Base-by-base conservation (phyloP, 2,113 vertebrate genomes). In the Saguinus imperator region DNA sequence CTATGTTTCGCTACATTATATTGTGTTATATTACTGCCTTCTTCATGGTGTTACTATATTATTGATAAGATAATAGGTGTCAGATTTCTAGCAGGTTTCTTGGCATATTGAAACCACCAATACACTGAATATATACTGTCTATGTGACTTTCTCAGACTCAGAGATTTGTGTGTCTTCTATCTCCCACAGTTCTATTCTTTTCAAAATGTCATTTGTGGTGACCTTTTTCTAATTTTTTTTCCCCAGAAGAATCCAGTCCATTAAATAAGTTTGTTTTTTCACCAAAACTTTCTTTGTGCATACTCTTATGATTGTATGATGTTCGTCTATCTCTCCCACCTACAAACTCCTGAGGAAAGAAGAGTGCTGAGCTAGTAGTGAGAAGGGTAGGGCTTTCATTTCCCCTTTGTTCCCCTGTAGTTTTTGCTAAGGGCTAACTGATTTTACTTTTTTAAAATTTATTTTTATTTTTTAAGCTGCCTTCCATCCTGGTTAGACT, bases 1-100 rank as follows among this genome's bases (percentile, higher is more conserved):
- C 57, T 89, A 68, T 72, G 37, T 64, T 83, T 57, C 72, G 43
- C 35, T 73, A 61, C 25, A 73, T 77, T 88, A 35, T 68, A 52
- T 32, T 32, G 29, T 91, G 32, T 86, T 77, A 48, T 55, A 48
- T 32, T 48, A 32, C 43, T 55, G 5, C 68, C 40, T 58, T 94
- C 92, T 43, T 96, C 29, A 29, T 81, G 79, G n/a, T 37, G 6
- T 70, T 89, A 23, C 80, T 50, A 68, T 87, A 23, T 84, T 43
- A 68, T 79, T 37, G 77, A 94, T 89, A 68, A 93, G 75, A 75
- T 80, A 80, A 91, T 64, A 8, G 32, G 0, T 64, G 43, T 55
- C 37, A 95, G 45, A 79, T 89, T 95, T 90, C 86, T 76, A 93
- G 40, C 86, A 89, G 29, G n/a, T 79, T 94, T 89, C 45, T 55